These are phyloP conservation scores for Drosophila cardini DNA, from an alignment of 1,140 invertebrate species.

Conservation along the genomic window DNA sequence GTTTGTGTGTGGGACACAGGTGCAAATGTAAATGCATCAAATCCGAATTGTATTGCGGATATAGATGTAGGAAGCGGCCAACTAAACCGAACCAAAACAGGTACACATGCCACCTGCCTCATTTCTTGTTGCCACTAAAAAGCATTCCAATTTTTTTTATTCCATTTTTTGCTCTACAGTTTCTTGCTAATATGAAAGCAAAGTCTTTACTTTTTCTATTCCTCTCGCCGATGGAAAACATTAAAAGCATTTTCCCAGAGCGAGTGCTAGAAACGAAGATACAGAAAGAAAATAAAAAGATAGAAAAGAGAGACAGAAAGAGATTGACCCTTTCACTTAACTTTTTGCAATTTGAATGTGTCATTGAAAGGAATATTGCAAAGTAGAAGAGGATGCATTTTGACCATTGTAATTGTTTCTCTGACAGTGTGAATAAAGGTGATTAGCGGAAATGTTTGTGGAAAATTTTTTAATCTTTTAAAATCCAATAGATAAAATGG, in stretches of 20 bases:
- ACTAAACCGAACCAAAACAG: constrained; percentile 31
- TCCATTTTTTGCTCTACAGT: constrained; percentile 48
- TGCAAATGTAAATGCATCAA: constrained; percentile 82
- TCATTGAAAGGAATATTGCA: constrained; percentile 61
- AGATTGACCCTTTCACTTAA: constrained; percentile 42
- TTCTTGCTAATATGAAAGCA: constrained; percentile 70
- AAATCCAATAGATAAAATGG: too few relatives aligned
- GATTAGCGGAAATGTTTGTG: constrained; percentile 56
- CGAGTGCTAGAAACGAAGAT: neutral
- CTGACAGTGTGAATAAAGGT: constrained; percentile 29
- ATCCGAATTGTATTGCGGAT: constrained; percentile 68
- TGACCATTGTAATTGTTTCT: constrained; percentile 20
- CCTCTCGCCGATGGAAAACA: neutral
- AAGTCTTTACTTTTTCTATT: neutral
- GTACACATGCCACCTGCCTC: constrained; percentile 23
- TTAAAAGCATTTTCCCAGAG: constrained; percentile 52
- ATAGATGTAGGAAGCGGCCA: constrained; percentile 27
- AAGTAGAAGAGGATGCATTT: constrained; percentile 5
- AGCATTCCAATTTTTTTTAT: constrained; percentile 65
- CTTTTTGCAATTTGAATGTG: constrained; percentile 44
- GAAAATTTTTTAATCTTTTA: constrained; percentile 1
- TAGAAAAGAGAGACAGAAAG: neutral
- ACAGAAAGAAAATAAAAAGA: constrained; percentile 4
- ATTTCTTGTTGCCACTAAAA: constrained; percentile 45
- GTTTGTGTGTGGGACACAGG: constrained; percentile 53